These are phyloP conservation scores for Rhynchotus rufescens DNA, from an alignment of 2,797 vertebrate genomes.

Conservation along the genomic window DNA sequence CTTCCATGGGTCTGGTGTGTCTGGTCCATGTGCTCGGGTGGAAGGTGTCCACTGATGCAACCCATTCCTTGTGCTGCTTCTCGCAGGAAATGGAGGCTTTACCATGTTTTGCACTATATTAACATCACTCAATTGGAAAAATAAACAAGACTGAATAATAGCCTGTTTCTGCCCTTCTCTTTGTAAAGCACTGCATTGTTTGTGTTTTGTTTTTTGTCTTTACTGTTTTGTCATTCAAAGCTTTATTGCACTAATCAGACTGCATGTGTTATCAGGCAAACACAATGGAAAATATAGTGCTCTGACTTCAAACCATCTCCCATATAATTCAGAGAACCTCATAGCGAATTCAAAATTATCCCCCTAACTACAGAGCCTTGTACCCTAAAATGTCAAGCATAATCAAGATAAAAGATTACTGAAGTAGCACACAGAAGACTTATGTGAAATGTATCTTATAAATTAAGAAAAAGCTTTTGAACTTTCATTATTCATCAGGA, in stretches of 20 bases:
- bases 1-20: background rate
- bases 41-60: background rate
- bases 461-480: conserved; percentile 48
- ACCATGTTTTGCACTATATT: background rate
- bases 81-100: background rate
- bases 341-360: conserved; percentile 41
- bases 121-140: background rate
- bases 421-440: background rate
- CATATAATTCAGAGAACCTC: conserved; percentile 29
- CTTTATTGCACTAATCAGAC: background rate
- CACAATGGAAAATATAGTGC: background rate
- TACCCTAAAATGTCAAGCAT: conserved; percentile 37
- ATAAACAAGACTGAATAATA: background rate
- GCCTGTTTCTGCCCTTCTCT: background rate
- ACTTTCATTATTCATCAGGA: conserved; percentile 36
- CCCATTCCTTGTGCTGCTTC: background rate
- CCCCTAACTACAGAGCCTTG: conserved; percentile 7
- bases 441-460: conserved; percentile 37
- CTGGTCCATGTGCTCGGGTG: background rate
- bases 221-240: conserved; percentile 3
- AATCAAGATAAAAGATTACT: conserved; percentile 48
- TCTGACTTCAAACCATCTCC: background rate
- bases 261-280: background rate
- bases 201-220: background rate
- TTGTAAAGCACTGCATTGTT: background rate